Evolutionary conservation across 1,140 invertebrate genomes (phyloP).

Genomic region (Scaptomyza montana): DNA sequence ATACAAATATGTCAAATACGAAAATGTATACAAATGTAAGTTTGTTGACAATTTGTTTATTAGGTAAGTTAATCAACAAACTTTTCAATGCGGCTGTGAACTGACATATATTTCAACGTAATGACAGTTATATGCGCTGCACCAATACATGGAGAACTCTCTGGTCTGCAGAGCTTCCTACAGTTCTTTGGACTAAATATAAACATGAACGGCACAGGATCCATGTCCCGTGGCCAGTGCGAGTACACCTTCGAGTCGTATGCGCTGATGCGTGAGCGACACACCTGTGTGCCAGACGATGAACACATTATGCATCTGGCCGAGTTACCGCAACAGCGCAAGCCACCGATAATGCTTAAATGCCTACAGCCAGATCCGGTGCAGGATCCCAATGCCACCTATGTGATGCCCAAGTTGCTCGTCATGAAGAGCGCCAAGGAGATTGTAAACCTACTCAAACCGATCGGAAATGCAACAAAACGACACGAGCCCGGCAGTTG

Average conservation of each 20-base stretch:
- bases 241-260: conserved; percentile 56
- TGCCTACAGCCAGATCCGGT: conserved; percentile 56
- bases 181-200: conserved; percentile 55
- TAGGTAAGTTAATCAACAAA: conserved; percentile 23
- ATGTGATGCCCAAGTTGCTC: conserved; percentile 42
- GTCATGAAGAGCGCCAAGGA: conserved; percentile 73
- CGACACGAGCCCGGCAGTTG: conserved; percentile 88
- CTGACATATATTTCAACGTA: background rate
- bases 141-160: conserved; percentile 41
- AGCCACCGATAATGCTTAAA: conserved; percentile 69
- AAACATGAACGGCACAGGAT: conserved; percentile 22
- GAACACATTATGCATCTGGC: conserved; percentile 65
- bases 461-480: conserved; percentile 84
- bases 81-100: background rate
- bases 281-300: conserved; percentile 58
- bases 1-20: conserved; percentile 85
- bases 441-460: conserved; percentile 82
- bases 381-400: conserved; percentile 7
- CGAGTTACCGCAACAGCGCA: conserved; percentile 46
- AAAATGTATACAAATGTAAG: conserved; percentile 28
- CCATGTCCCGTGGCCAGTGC: conserved; percentile 50
- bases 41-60: conserved; percentile 13
- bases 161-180: conserved; percentile 47
- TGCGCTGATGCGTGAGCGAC: conserved; percentile 47
- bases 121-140: conserved; percentile 19